A percentile compares a stretch with the other conserved stretches of the same genome.
These are phyloP conservation scores for Sylvia borin DNA, from an alignment of 2,797 vertebrate species.

Conservation along the genomic window DNA sequence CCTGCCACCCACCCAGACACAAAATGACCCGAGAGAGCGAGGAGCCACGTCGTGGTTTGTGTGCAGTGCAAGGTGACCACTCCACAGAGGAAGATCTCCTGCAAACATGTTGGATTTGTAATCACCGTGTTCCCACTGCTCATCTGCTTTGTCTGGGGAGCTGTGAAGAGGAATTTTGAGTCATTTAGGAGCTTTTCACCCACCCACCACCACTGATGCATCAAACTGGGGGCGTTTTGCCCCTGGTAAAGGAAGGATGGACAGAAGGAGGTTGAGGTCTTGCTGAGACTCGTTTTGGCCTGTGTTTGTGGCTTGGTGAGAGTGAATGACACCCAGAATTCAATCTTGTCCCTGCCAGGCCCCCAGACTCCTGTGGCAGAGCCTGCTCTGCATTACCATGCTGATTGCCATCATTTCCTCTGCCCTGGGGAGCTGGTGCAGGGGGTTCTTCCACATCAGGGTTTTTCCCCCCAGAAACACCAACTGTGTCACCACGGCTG, in stretches of 20 bases:
- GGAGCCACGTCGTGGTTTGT: rapidly evolving
- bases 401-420: neutral
- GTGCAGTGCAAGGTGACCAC: neutral
- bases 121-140: neutral
- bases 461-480: neutral
- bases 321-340: neutral
- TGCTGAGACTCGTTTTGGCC: neutral
- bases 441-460: neutral
- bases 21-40: neutral
- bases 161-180: neutral
- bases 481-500: neutral
- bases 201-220: neutral
- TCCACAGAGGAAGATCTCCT: neutral
- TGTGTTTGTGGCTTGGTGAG: neutral
- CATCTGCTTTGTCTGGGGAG: neutral
- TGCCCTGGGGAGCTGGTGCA: neutral
- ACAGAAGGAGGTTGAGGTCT: neutral
- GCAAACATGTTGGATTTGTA: neutral
- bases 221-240: neutral
- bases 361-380: neutral
- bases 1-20: too few species aligned
- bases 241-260: neutral
- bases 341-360: neutral
- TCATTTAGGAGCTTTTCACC: neutral
- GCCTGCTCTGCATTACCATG: neutral